These are phyloP conservation scores for Mastomys coucha DNA, from an alignment of 2,113 vertebrate species.

Conservation along the genomic window DNA sequence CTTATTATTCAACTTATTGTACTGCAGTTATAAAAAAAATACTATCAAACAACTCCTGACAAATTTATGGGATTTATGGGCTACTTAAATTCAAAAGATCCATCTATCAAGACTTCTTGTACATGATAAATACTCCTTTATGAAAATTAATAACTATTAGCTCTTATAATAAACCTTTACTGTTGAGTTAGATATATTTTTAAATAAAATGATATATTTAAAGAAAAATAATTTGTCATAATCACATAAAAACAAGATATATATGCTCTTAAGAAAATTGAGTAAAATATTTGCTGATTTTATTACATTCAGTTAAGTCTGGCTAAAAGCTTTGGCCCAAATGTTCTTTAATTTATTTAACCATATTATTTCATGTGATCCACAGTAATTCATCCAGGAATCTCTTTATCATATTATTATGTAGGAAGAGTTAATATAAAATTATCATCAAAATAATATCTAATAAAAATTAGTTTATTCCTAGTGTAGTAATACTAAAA, in stretches of 20 bases:
- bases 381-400: not conserved
- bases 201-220: not conserved
- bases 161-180: not conserved
- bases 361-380: not conserved
- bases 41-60: not conserved
- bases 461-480: not conserved
- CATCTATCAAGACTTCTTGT: not conserved
- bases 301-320: not conserved
- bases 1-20: not conserved
- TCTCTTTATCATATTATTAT: not conserved
- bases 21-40: not conserved
- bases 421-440: slow-evolving; percentile 23
- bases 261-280: not conserved
- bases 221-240: not conserved
- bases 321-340: not conserved
- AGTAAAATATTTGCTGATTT: not conserved
- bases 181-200: not conserved
- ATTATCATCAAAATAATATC: not conserved
- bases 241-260: not conserved
- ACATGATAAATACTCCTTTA: not conserved
- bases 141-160: not conserved
- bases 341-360: not conserved
- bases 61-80: not conserved
- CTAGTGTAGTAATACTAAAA: slow-evolving; percentile 69
- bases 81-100: not conserved